Evolutionary conservation across 2,888 invertebrate species (phyloP), one percentile per base, ranked within the genome.

Genomic region (Dryomyza anilis): DNA sequence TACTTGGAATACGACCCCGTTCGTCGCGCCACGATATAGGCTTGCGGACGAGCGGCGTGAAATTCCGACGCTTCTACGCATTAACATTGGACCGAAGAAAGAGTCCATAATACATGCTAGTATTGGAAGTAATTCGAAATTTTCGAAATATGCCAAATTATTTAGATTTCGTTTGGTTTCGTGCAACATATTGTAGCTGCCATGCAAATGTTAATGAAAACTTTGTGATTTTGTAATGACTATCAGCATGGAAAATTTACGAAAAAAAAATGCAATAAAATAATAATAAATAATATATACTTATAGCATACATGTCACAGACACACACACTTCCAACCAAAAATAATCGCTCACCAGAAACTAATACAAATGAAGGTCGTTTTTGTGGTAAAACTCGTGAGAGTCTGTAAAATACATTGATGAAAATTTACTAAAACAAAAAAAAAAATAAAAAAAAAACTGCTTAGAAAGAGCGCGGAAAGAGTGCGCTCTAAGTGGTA

Each of bases 231-330:
- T 53, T 60, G 52, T 60, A 60, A 36, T 43, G 45, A 69, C 67
- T 70, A 71, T 71, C 69, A 69, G 69, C 63, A 69, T 71, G 71
- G 69, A 70, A 70, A 70, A 69, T 70, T 70, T 71, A 59, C 39
- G 43, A 53, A 58, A 14, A 52, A 27, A 29, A 30, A 29, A 52
- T n/a, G 29, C n/a, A 55, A 55, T 55, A 55, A 21, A 60, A 36
- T 46, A 33, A 36, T 52, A 43, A 43, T 58, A 53, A 61, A 52
- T 36, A 16, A 19, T 27, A 30, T 30, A 58, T 46, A 46, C 58
- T 36, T 16, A 58, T 29, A 12, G 30, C 25, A 6, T 4, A 10
- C 27, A 21, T 29, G 14, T 39, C n/a, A 12, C 7, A 12, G 39
- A 39, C 39, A 39, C 39, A 39, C 39, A 39, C 3, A 39, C 39